These are phyloP conservation scores for Eleginops maclovinus DNA, from an alignment of 2,113 vertebrate genomes.

Conservation along the genomic window DNA sequence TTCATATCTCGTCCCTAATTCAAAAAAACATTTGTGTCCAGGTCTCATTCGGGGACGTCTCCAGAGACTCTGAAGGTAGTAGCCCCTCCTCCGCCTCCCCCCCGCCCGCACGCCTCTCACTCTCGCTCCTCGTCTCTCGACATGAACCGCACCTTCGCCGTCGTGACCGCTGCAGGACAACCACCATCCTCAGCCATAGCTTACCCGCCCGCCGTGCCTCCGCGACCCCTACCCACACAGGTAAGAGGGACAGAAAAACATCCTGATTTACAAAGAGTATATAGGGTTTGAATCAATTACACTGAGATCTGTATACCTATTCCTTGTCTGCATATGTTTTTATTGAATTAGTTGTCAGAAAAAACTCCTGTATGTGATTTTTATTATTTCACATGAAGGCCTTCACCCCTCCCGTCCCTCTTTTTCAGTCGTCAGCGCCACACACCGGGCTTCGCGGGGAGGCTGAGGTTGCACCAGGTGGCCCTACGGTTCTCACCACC, in stretches of 20 bases:
- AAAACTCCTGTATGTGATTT: no score
- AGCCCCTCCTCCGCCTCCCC: slow-evolving; percentile 95
- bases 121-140: slow-evolving; percentile 98
- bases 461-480: slow-evolving; percentile 85
- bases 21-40: slow-evolving; percentile 59
- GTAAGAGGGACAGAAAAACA: slow-evolving; percentile 67
- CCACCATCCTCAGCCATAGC: slow-evolving; percentile 89
- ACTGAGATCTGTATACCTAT: no score
- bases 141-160: slow-evolving; percentile 94
- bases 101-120: slow-evolving; percentile 93
- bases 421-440: slow-evolving; percentile 86
- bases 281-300: no score
- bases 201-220: slow-evolving; percentile 97
- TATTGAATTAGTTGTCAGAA: no score
- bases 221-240: slow-evolving; percentile 94
- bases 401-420: neutral
- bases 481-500: slow-evolving; percentile 88
- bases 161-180: slow-evolving; percentile 86
- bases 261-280: no score
- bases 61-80: slow-evolving; percentile 88
- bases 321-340: no score
- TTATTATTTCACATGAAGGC: no score
- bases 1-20: neutral
- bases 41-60: slow-evolving; percentile 97
- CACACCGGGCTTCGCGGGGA: slow-evolving; percentile 88